These are phyloP conservation scores for Isaurus tuberculatus DNA, from an alignment of 92 coral and sea anemone genomes.

Conservation along the genomic window DNA sequence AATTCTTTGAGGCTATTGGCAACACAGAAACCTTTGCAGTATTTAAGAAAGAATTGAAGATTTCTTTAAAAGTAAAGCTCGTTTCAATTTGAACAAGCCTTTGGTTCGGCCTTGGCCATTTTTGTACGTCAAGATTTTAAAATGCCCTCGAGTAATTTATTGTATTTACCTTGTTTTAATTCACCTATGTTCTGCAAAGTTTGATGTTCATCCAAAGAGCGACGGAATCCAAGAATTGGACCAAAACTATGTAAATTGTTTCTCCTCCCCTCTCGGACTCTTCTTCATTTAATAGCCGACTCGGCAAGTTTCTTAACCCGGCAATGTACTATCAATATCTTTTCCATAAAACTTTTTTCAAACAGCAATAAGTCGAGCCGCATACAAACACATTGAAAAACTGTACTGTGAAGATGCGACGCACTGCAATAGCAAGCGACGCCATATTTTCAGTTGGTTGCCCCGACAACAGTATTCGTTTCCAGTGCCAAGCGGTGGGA, in stretches of 20 bases:
- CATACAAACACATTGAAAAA: background rate
- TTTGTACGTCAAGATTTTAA: background rate
- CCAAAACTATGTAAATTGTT: background rate
- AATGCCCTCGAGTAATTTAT: conserved; percentile 17
- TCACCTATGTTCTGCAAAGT: conserved; percentile 15
- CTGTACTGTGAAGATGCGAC: background rate
- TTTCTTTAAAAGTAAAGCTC: conserved; percentile 5
- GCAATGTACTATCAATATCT: background rate
- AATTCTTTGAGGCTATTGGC: background rate
- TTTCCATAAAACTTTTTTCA: background rate
- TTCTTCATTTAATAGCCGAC: background rate
- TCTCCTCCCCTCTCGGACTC: background rate
- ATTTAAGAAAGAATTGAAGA: background rate
- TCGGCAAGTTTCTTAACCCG: conserved; percentile 21
- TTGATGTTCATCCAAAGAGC: conserved; percentile 23
- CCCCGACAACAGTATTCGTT: conserved; percentile 1
- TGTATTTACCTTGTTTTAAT: conserved; percentile 22
- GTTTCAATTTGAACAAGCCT: background rate
- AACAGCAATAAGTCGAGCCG: background rate
- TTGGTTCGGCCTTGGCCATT: background rate
- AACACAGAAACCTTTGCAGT: conserved; percentile 13
- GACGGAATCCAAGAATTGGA: background rate
- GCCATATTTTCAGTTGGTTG: background rate
- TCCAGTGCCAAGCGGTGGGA: background rate
- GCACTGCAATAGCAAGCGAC: background rate